Evolutionary conservation across 1,140 invertebrate species (phyloP).

Genomic region (Daktulosphaira vitifoliae): DNA sequence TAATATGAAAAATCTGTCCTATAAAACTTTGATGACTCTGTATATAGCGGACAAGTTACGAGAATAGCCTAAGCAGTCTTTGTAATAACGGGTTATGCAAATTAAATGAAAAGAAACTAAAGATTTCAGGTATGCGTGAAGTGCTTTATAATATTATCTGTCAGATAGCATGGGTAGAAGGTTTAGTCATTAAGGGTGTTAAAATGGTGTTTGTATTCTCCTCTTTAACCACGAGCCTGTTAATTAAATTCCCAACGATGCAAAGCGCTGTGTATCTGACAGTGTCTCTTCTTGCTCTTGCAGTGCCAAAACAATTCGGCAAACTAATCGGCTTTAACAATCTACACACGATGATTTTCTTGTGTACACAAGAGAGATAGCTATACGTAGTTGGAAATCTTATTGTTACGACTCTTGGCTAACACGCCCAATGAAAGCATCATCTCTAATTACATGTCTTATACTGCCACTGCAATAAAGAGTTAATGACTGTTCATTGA

Average conservation of each 20-base stretch:
- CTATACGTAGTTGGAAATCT: not conserved
- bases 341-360: not conserved
- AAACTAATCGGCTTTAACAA: not conserved
- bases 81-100: conserved; percentile 31
- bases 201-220: conserved; percentile 9
- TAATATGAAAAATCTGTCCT: too few relatives aligned
- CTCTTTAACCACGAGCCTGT: conserved; percentile 21
- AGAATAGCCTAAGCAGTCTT: too few relatives aligned
- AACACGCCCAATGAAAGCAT: not conserved
- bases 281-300: not conserved
- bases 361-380: not conserved
- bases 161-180: not conserved
- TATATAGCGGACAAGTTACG: too few relatives aligned
- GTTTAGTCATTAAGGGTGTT: conserved; percentile 26
- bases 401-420: conserved; percentile 18
- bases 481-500: conserved; percentile 22
- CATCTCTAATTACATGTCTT: conserved; percentile 3
- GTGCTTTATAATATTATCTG: conserved; percentile 27
- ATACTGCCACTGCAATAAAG: not conserved
- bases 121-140: conserved; percentile 16
- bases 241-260: conserved; percentile 20
- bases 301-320: conserved; percentile 24
- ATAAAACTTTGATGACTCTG: too few relatives aligned
- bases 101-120: conserved; percentile 31
- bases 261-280: not conserved